A percentile compares a stretch with the other conserved stretches of the same genome.
phyloP scores from a whole-genome alignment of 2,888 invertebrate genomes.

The Apodemia duryi region DNA sequence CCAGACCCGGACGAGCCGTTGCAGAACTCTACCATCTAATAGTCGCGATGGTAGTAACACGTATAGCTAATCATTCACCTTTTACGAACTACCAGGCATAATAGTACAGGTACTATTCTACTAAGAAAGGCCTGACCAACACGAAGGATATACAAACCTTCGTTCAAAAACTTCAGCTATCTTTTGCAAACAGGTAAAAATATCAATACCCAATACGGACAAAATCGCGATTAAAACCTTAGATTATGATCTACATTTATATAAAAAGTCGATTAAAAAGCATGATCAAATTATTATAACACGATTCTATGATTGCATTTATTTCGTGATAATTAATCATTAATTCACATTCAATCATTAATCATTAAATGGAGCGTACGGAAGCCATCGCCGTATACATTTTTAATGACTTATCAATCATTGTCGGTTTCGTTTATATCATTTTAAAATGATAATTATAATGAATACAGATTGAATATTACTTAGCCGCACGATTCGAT shows the following conservation, averaged over 20 bases:
- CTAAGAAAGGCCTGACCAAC: too few relatives aligned
- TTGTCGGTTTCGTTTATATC: constrained; percentile 23
- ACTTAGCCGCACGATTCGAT: constrained; percentile 9
- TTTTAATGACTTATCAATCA: constrained; percentile 43
- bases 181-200: too few relatives aligned
- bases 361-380: constrained; percentile 63
- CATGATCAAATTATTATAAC: background rate
- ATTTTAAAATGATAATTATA: constrained; percentile 16
- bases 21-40: too few relatives aligned
- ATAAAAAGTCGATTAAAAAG: constrained; percentile 10
- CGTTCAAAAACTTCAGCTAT: too few relatives aligned
- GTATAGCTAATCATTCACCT: too few relatives aligned
- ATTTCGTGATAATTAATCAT: constrained; percentile 39
- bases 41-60: too few relatives aligned
- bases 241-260: background rate
- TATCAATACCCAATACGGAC: background rate
- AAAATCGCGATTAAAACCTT: background rate
- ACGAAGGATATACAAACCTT: too few relatives aligned
- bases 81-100: too few relatives aligned
- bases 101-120: too few relatives aligned
- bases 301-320: constrained; percentile 34
- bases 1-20: too few relatives aligned
- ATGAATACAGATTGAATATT: constrained; percentile 16
- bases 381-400: constrained; percentile 47
- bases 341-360: constrained; percentile 49